A percentile compares a stretch with the other conserved stretches of the same genome.
Evolutionary conservation across 2,113 vertebrate genomes (phyloP).

Genomic region (human): GRCh38 chr3:166876501-166877000

Average conservation of each 20-base stretch:
- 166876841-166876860: neutral
- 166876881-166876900: neutral
- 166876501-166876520: neutral
- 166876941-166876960: neutral
- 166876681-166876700: neutral
- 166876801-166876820: neutral
- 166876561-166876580: neutral
- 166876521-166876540: neutral
- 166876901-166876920: neutral
- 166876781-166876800: too few relatives aligned
- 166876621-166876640: neutral
- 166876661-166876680: neutral
- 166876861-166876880: neutral
- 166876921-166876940: neutral
- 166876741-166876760: neutral
- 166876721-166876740: too few relatives aligned
- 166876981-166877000: neutral
- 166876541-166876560: neutral
- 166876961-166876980: neutral
- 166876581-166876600: neutral
- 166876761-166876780: neutral
- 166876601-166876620: neutral
- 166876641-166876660: neutral
- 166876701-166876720: neutral
- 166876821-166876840: too few relatives aligned